Evolutionary conservation across 2,888 invertebrate genomes (phyloP).

Genomic region (Dimorphilus gyrociliatus): DNA sequence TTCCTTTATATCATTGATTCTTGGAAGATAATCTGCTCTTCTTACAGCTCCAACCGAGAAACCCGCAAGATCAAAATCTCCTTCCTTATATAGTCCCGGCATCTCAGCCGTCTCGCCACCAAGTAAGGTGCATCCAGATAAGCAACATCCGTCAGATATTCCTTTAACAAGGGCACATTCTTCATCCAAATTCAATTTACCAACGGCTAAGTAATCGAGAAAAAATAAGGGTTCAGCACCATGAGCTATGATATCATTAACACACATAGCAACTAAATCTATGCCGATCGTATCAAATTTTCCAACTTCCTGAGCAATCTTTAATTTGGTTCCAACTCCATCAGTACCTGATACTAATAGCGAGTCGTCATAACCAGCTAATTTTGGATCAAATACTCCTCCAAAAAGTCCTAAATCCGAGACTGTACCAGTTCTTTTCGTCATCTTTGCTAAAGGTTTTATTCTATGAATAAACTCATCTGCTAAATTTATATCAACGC

Average conservation of each 20-base stretch:
- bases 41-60: slow-evolving; percentile 88
- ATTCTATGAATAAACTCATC: slow-evolving; percentile 65
- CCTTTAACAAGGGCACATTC: slow-evolving; percentile 66
- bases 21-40: slow-evolving; percentile 54
- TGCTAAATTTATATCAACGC: slow-evolving; percentile 84
- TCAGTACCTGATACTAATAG: slow-evolving; percentile 82
- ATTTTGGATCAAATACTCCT: slow-evolving; percentile 61
- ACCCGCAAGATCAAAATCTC: slow-evolving; percentile 86
- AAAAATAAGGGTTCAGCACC: slow-evolving; percentile 92
- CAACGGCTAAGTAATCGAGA: slow-evolving; percentile 89
- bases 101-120: slow-evolving; percentile 94
- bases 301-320: slow-evolving; percentile 62
- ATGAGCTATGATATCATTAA: slow-evolving; percentile 83
- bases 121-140: slow-evolving; percentile 68
- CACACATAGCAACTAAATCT: slow-evolving; percentile 94
- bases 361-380: slow-evolving; percentile 60
- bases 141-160: slow-evolving; percentile 67
- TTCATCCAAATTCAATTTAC: slow-evolving; percentile 57
- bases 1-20: slow-evolving; percentile 44
- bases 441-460: slow-evolving; percentile 62
- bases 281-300: slow-evolving; percentile 71
- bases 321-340: slow-evolving; percentile 90
- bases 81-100: slow-evolving; percentile 74
- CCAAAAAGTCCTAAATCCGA: slow-evolving; percentile 81
- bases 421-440: slow-evolving; percentile 58